Base-by-base conservation (phyloP, 2,888 invertebrate species). In the Ametastegia equiseti region DNA sequence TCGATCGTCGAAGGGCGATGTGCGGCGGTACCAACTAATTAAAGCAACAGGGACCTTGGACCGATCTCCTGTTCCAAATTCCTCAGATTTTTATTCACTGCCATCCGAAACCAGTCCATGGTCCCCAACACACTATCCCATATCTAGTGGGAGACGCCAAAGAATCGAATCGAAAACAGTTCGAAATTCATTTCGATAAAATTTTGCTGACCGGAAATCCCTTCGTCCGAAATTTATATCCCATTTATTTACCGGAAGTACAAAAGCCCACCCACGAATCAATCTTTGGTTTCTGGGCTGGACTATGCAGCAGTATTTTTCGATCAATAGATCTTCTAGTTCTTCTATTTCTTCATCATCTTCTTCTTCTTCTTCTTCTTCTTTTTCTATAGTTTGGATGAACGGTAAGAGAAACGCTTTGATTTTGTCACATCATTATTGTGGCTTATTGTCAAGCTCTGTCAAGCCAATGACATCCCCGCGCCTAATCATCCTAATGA, bases 11-110 rank as follows among this genome's bases (percentile, higher is more conserved):
- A 60, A 88, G 86, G 82, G 85, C 86, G 86, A 86, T 85, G 86
- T 87, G n/a, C n/a, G 89, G 88, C 89, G 88, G 90, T 90, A 89
- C 88, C 88, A 88, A 89, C 91, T 91, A 91, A 91, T 91, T 91
- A 91, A 91, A 91, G 88, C 88, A 86, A 85, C 84, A 86, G 85
- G n/a, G n/a, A n/a, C 81, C 81, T 81, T 82, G 78, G 60, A 36
- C 60, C 60, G 77, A 78, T 78, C 77, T 78, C 77, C 60, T 78
- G 77, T 78, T 78, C 77, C 60, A 60, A 30, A 78, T 78, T 78
- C 77, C 77, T 57, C 23, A 78, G 60, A 78, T 78, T n/a, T 75
- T 75, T 78, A 78, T 78, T 78, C 77, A 78, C 57, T 60, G 23
- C 23, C 60, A 57, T 77, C 54, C 36, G 57, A 42, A 60, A 33